These are phyloP conservation scores for Halcyon leucocephala DNA, from an alignment of 2,797 vertebrate species.

Conservation along the genomic window DNA sequence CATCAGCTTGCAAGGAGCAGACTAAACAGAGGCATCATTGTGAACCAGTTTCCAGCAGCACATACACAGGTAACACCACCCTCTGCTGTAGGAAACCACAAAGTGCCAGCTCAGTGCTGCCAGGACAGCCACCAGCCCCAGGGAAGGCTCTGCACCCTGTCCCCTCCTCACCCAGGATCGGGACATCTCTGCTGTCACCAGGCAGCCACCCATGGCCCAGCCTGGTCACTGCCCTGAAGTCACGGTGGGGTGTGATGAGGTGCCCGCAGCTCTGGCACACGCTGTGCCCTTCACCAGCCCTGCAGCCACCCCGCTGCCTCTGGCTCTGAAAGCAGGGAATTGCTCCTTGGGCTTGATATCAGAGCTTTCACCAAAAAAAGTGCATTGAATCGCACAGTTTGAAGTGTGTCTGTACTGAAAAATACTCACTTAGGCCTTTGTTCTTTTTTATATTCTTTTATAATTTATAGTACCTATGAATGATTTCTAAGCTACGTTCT, in stretches of 20 bases:
- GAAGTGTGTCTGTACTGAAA: not conserved
- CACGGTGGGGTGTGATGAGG: accelerated
- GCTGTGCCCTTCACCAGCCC: accelerated
- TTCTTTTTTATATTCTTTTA: not conserved
- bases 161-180: accelerated
- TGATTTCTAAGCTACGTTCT: not conserved
- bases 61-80: not conserved
- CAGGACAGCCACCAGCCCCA: not conserved
- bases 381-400: not conserved
- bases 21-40: not conserved
- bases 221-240: not conserved
- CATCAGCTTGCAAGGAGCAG: not conserved
- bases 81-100: not conserved
- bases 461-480: not conserved
- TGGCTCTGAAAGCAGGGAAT: not conserved
- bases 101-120: accelerated
- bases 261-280: accelerated
- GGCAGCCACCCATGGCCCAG: accelerated
- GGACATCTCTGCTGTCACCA: accelerated
- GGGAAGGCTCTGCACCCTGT: not conserved
- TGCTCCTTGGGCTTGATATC: too few species aligned
- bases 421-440: not conserved
- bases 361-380: not conserved
- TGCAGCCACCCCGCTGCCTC: accelerated
- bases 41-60: not conserved